Evolutionary conservation across 35 echinoderm and acorn worm species (phyloP).

Genomic region (Patiria miniata): DNA sequence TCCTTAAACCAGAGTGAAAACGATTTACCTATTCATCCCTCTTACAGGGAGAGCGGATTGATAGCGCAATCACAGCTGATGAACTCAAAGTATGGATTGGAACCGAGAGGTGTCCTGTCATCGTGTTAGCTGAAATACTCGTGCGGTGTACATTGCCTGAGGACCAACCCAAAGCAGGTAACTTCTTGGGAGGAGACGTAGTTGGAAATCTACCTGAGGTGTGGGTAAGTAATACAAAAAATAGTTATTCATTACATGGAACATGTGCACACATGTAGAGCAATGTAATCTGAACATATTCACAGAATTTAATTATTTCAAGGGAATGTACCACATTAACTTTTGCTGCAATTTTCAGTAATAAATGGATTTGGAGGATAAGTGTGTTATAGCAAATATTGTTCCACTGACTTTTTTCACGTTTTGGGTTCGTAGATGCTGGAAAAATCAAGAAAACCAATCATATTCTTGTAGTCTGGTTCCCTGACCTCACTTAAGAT

Average conservation of each 20-base stretch:
- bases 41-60: neutral
- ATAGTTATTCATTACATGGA: neutral
- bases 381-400: too few species aligned
- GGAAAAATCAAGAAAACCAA: too few species aligned
- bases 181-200: neutral
- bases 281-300: too few species aligned
- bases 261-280: neutral
- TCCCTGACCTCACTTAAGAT: too few species aligned
- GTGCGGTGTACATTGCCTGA: slow-evolving; percentile 26
- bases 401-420: too few species aligned
- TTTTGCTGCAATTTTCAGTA: too few species aligned
- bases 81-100: slow-evolving; percentile 44
- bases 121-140: neutral
- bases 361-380: too few species aligned
- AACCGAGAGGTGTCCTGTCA: neutral
- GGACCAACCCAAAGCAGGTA: neutral
- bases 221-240: slow-evolving; percentile 29
- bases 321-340: neutral
- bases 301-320: too few species aligned
- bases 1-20: too few species aligned
- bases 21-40: too few species aligned
- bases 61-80: neutral
- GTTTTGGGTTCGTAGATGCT: too few species aligned
- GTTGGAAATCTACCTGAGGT: slow-evolving; percentile 24
- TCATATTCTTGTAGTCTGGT: too few species aligned